Base-by-base conservation (phyloP, 37 sponge, comb jelly and placozoan species). In the Bolinopsis microptera region DNA sequence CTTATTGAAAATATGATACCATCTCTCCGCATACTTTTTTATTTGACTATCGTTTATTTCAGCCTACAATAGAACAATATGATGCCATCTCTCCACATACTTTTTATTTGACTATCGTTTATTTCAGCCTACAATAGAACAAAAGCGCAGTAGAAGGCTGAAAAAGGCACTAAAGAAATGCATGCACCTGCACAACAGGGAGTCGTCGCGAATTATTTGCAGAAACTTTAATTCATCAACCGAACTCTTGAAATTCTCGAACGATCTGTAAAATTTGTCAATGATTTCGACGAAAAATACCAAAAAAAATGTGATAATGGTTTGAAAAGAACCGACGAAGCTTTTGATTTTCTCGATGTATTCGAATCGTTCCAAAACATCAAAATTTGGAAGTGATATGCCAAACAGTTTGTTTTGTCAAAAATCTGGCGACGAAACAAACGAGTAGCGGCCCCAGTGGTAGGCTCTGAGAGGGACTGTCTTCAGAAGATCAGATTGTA, bases 261-360 rank as follows among this genome's bases (percentile, higher is more conserved):
- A 35, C 80, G 32, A 21, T 77, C 80, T 77, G 80, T 32, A 77
- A 77, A 77, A 77, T 35, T 48, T 77, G 80, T 32, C 80, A 77
- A 77, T 77, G 80, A 77, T 77, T 77, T 34, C 80, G 80, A 77
- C 32, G 61, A 48, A 77, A 77, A 77, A 72, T 72, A 77, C 28
- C 80, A 77, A 77, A 48, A 48, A n/a, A 77, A 77, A 77, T 77
- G 13, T 77, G 80, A 77, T 32, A 77, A 77, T 27, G 32, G 35
- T 77, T 77, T 28, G 80, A 77, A 36, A 77, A 77, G 27, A 16
- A 35, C 80, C 37, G 16, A 77, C 27, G 26, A 70, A 8, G 37
- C 33, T 77, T 77, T 77, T 16, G 27, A 27, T 77, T 72, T 72
- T 72, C 37, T 77, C 80, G 80, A 77, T 77, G 80, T 77, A 77